Evolutionary conservation across 92 coral and sea anemone species (phyloP).

Genomic region (Actinostola sp.): DNA sequence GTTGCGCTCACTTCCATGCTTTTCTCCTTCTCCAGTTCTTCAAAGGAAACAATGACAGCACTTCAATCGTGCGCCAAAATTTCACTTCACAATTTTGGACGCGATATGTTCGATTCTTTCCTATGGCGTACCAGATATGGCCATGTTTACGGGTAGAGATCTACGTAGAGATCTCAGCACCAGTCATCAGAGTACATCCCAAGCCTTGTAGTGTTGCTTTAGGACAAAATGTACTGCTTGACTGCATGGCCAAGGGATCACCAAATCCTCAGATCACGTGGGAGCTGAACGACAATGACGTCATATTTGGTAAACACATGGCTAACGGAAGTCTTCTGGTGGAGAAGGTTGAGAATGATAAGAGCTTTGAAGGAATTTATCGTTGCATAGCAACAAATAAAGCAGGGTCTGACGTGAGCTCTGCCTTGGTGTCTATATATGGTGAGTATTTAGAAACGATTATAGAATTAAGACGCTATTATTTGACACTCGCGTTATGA

Average conservation of each 20-base stretch:
- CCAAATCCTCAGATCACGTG: constrained; percentile 53
- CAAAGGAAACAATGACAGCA: constrained; percentile 49
- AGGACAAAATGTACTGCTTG: constrained; percentile 32
- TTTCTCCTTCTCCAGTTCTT: constrained; percentile 36
- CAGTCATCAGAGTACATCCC: constrained; percentile 30
- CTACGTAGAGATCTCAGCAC: constrained; percentile 35
- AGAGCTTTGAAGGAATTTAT: constrained; percentile 48
- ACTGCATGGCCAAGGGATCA: constrained; percentile 44
- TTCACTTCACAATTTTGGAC: constrained; percentile 28
- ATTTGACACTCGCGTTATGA: background rate
- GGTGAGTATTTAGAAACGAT: constrained; percentile 24
- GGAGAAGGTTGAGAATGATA: constrained; percentile 39
- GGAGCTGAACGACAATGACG: constrained; percentile 48
- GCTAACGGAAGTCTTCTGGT: constrained; percentile 41
- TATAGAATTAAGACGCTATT: background rate
- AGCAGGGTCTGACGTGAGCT: constrained; percentile 10
- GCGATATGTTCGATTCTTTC: constrained; percentile 59
- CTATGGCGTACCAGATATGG: constrained; percentile 21
- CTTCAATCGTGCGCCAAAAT: constrained; percentile 25
- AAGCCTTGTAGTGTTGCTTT: constrained; percentile 9
- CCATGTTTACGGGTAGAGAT: constrained; percentile 73
- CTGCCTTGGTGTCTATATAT: constrained; percentile 25
- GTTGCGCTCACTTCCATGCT: background rate
- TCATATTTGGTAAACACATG: constrained; percentile 31
- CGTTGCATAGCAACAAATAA: constrained; percentile 42